Conservation (phyloP, 2,113 vertebrate genomes). For the Stegastes partitus region DNA sequence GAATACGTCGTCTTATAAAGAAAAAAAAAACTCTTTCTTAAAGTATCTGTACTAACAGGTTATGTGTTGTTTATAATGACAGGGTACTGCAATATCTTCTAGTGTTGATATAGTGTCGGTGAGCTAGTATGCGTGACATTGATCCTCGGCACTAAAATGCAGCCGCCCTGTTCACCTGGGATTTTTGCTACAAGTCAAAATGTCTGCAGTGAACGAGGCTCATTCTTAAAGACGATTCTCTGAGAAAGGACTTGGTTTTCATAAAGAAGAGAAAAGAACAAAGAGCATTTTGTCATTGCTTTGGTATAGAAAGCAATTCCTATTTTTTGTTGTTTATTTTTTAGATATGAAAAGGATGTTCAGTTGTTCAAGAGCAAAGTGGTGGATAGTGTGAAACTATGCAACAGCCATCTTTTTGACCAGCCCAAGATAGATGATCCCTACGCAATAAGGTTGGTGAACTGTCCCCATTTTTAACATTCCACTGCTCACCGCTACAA, state of each 20-base stretch:
- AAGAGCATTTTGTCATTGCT: neutral
- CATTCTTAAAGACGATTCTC: neutral
- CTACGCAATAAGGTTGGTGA: constrained; percentile 94
- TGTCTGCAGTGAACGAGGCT: neutral
- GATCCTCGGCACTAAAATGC: too few relatives aligned
- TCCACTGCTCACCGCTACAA: neutral
- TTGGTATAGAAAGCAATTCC: neutral
- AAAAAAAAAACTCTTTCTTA: too few relatives aligned
- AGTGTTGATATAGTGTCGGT: too few relatives aligned
- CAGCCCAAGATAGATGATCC: constrained; percentile 97
- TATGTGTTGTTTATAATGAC: too few relatives aligned
- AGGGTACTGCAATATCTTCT: too few relatives aligned
- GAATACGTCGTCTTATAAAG: too few relatives aligned
- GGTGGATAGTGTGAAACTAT: constrained; percentile 94
- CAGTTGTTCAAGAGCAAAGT: constrained; percentile 99
- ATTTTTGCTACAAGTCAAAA: neutral
- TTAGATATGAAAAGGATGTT: constrained; percentile 95
- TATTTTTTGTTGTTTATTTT: neutral
- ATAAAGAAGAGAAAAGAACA: neutral
- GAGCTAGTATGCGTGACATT: too few relatives aligned
- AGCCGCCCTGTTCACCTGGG: too few relatives aligned
- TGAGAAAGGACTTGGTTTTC: neutral
- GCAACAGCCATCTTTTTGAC: constrained; percentile 97
- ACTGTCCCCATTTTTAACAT: constrained; percentile 3
- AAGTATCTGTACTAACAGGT: too few relatives aligned